Evolutionary conservation across 2,888 invertebrate species (phyloP).

Genomic region (Eupithecia tripunctaria): DNA sequence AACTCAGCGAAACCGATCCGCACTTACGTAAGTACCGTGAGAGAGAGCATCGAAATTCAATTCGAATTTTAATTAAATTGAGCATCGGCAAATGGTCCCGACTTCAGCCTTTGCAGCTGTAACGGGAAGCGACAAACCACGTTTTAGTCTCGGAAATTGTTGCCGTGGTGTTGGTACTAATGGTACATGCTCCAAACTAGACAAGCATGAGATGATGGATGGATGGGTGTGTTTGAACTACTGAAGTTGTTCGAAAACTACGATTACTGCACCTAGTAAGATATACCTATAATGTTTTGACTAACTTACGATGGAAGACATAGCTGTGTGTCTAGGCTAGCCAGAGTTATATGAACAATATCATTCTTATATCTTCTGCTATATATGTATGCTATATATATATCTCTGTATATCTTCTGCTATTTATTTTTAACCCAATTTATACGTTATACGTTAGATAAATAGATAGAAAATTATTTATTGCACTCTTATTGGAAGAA

Average conservation of each 20-base stretch:
- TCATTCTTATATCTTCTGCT: no score
- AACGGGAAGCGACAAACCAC: slow-evolving; percentile 5
- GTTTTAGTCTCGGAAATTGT: slow-evolving; percentile 10
- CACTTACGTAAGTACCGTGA: slow-evolving; percentile 22
- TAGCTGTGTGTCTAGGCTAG: no score
- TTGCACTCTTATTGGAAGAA: no score
- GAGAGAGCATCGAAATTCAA: slow-evolving; percentile 35
- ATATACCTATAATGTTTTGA: background rate
- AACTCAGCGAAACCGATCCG: slow-evolving; percentile 17
- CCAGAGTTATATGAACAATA: no score
- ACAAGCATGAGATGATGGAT: background rate
- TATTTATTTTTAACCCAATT: no score
- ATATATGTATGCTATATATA: no score
- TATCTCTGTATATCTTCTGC: no score
- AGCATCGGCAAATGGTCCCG: slow-evolving; percentile 7
- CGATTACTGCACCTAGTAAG: background rate
- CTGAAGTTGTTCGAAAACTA: background rate
- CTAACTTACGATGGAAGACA: background rate
- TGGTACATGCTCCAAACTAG: background rate
- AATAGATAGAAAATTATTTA: no score
- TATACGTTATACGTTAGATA: no score
- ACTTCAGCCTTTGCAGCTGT: background rate
- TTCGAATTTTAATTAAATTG: slow-evolving; percentile 33
- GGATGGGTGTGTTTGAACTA: background rate
- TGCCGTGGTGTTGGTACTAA: background rate